Base-by-base conservation (phyloP, 2,113 vertebrate genomes). In the Ceuthmochares aereus region DNA sequence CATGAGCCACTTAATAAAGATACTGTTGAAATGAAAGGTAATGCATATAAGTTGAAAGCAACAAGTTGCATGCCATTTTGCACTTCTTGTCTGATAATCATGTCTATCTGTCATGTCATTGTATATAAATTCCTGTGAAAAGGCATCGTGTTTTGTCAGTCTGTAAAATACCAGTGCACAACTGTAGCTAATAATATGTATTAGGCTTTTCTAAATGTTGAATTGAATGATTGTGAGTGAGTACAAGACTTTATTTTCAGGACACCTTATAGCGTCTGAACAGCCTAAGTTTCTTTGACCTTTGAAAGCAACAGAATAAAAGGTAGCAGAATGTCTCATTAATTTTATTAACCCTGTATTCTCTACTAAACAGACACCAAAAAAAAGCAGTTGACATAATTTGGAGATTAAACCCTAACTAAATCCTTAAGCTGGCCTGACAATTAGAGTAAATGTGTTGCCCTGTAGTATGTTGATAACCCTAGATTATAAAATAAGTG, bases 11-110 rank as follows among this genome's bases (percentile, higher is more conserved):
- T 87, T 80, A 63, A 63, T 79, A 58, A 82, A 80, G 83, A 49
- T 67, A 22, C 51, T 27, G 27, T 63, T 74, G 79, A 96, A 83
- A 84, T 89, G 80, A 69, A 93, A 88, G 66, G 68, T 89, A 69
- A 70, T 54, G 56, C 88, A 49, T 87, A 45, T 51, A 43, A 92
- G 12, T 69, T 34, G 68, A 91, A 84, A 91, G 42, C 85, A 87
- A 58, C 29, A 68, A 87, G 64, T 30, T 96, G 94, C 86, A 93
- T 93, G 95, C 43, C 66, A 55, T 87, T 95, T 94, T 96, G 86
- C 86, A 89, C 80, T 96, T 88, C 30, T 86, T 89, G 83, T 95
- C 88, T 79, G 73, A 84, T 90, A 62, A 72, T 75, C 85, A 74
- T 70, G 73, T 87, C 63, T 83, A 5, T 79, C 36, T 84, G 76